phyloP scores from a whole-genome alignment of 2,888 invertebrate species.

The Aspidiotus rigidus region DNA sequence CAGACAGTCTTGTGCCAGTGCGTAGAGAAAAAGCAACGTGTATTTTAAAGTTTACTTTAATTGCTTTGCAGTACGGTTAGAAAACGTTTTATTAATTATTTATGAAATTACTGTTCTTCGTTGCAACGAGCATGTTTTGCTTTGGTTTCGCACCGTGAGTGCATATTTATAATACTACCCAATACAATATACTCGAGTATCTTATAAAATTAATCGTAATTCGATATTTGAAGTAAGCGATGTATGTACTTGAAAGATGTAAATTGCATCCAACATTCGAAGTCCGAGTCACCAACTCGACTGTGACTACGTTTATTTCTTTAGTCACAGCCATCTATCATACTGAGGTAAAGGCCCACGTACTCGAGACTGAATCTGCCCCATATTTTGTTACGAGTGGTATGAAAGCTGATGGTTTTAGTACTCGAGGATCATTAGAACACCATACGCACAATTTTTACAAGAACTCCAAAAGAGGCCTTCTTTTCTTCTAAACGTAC shows the following conservation, averaged over 20 bases:
- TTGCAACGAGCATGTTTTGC: neutral
- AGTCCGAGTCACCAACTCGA: too few species aligned
- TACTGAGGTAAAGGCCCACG: too few species aligned
- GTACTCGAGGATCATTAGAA: too few species aligned
- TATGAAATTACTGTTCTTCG: slow-evolving; percentile 20
- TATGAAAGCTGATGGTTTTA: too few species aligned
- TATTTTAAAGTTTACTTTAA: slow-evolving; percentile 30
- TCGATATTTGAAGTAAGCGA: neutral
- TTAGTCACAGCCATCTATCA: too few species aligned
- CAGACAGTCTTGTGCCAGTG: slow-evolving; percentile 11
- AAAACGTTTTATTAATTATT: slow-evolving; percentile 30
- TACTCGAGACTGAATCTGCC: too few species aligned
- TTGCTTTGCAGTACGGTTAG: slow-evolving; percentile 30
- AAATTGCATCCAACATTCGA: too few species aligned
- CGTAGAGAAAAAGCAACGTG: slow-evolving; percentile 7
- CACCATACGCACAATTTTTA: too few species aligned
- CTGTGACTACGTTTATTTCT: too few species aligned
- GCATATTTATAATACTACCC: neutral
- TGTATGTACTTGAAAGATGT: neutral
- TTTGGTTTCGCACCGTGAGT: slow-evolving; percentile 4
- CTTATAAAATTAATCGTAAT: neutral
- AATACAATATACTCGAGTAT: neutral
- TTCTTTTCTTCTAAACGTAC: too few species aligned
- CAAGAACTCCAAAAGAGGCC: too few species aligned
- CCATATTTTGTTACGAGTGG: too few species aligned